These are phyloP conservation scores for Poicephalus gulielmi DNA, from an alignment of 2,113 vertebrate species.

Conservation along the genomic window DNA sequence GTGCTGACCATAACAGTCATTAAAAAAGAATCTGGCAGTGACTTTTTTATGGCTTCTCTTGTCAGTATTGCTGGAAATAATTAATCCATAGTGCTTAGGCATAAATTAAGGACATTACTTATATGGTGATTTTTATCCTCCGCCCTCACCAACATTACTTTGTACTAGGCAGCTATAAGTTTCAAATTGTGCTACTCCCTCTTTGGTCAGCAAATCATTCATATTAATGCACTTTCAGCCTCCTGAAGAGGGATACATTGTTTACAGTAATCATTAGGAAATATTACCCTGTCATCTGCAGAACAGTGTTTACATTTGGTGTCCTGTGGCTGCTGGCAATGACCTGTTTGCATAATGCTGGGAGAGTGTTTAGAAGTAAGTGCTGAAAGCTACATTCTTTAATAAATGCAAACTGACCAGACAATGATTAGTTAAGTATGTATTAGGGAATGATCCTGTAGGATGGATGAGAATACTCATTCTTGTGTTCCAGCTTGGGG, in stretches of 20 bases:
- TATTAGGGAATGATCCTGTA: background rate
- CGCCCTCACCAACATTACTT: background rate
- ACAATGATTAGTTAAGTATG: background rate
- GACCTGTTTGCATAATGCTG: background rate
- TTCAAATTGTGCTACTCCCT: background rate
- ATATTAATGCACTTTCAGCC: background rate
- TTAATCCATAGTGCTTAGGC: background rate
- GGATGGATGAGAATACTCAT: background rate
- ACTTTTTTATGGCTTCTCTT: background rate
- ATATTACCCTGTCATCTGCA: background rate
- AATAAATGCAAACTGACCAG: background rate
- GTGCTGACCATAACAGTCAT: background rate
- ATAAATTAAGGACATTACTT: background rate
- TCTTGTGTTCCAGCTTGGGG: background rate
- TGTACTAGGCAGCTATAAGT: background rate
- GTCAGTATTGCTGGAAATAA: conserved; percentile 22
- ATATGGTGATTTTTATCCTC: background rate
- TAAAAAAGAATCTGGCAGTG: background rate
- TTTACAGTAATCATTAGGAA: background rate
- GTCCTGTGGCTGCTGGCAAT: background rate
- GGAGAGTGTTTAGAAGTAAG: background rate
- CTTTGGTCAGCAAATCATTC: background rate
- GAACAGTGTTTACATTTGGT: background rate
- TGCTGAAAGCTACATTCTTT: background rate
- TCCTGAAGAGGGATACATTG: background rate